Evolutionary conservation across 2,888 invertebrate genomes (phyloP), one percentile per base, ranked within the genome.

Genomic region (Polyploca ridens): DNA sequence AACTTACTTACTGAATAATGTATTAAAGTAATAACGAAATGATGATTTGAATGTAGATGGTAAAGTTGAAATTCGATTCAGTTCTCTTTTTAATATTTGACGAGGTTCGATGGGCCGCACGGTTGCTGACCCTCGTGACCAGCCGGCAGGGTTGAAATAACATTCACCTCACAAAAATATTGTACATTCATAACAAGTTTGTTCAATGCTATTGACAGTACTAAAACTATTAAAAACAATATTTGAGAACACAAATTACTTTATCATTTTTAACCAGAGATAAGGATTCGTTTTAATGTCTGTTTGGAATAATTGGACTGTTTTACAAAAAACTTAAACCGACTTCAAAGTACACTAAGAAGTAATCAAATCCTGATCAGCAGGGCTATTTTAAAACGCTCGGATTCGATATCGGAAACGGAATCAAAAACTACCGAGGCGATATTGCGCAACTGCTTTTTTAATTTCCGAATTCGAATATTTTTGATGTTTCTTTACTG

Each of bases 21-120:
- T 54, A 19, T 49, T n/a, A 5, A 19, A 19, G 10, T 16, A 19
- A 16, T 19, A 54, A 10, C 19, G 54, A 19, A 66, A 49, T 59
- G 49, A 41, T 71, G 59, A 72, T 70, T 73, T 73, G 77, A 71
- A 78, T 76, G 74, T 72, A 66, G 67, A 72, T 68, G 71, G 80
- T 80, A 85, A 85, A 87, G 83, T 86, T 82, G 77, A 85, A 84
- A 85, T 85, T 86, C 83, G 79, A 84, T 87, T 85, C 84, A 78
- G 78, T 84, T 81, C 81, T 79, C 80, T 77, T 81, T 82, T 90
- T 83, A 90, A 90, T 90, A 89, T 89, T 89, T 88, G 82, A 90
- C 79, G 82, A 84, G 83, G 82, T 82, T 81, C 82, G 83, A 86
- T 85, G 82, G 82, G 77, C 75, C 76, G 81, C 69, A 68, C 81